These are phyloP conservation scores for Troides aeacus DNA, from an alignment of 2,888 invertebrate genomes.

Conservation along the genomic window DNA sequence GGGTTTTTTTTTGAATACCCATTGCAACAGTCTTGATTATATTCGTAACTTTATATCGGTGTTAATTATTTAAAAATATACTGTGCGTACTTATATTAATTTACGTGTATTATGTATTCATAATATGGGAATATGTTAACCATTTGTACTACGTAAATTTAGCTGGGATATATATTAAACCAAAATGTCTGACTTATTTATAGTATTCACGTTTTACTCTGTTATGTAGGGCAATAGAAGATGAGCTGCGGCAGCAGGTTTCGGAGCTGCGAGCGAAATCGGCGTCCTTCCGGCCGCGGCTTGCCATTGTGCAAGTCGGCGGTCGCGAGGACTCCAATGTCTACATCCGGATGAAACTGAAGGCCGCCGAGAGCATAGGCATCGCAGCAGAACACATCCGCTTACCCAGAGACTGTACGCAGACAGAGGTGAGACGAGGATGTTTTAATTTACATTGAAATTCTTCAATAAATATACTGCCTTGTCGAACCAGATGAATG, in stretches of 20 bases:
- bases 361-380: slow-evolving; percentile 94
- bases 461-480: no score
- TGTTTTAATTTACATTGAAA: not conserved
- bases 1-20: slow-evolving; percentile 21
- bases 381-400: slow-evolving; percentile 89
- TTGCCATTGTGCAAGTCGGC: slow-evolving; percentile 98
- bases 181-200: not conserved
- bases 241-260: slow-evolving; percentile 84
- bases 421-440: slow-evolving; percentile 82
- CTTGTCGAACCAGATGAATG: no score
- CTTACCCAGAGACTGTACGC: slow-evolving; percentile 88
- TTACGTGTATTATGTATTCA: not conserved
- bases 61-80: no score
- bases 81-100: not conserved
- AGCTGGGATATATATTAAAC: not conserved
- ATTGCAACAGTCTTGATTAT: not conserved
- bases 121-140: no score
- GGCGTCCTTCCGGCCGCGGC: slow-evolving; percentile 84
- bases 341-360: slow-evolving; percentile 97
- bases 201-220: not conserved
- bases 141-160: no score
- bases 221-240: slow-evolving; percentile 83
- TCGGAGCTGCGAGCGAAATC: slow-evolving; percentile 74
- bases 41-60: no score
- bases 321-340: slow-evolving; percentile 98